A percentile compares a stretch with the other conserved stretches of the same genome.
phyloP scores from a whole-genome alignment of 2,797 vertebrate species.

The Lutra lutra region DNA sequence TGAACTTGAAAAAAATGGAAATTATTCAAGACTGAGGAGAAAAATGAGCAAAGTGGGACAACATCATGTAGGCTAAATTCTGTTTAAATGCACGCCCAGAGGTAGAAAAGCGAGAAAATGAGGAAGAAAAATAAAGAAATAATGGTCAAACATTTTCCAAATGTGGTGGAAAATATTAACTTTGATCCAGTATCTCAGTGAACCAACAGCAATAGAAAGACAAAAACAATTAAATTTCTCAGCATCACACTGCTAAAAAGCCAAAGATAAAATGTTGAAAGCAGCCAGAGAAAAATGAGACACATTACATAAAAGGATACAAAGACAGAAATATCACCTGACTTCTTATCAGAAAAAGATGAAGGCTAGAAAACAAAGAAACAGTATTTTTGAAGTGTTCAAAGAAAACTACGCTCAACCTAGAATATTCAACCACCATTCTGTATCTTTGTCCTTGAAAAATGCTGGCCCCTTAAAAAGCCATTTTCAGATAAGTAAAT shows the following conservation, averaged over 20 bases:
- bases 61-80: background rate
- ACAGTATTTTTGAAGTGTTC: background rate
- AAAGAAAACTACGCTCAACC: slow-evolving; percentile 25
- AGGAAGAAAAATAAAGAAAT: slow-evolving; percentile 26
- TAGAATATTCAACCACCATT: background rate
- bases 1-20: background rate
- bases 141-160: background rate
- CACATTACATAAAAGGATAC: background rate
- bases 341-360: slow-evolving; percentile 29
- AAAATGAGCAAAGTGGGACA: background rate
- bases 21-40: background rate
- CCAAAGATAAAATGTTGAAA: slow-evolving; percentile 26
- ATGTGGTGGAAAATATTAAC: background rate
- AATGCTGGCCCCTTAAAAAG: background rate
- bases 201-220: slow-evolving; percentile 21
- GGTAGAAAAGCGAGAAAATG: background rate
- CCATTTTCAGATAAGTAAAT: slow-evolving; percentile 3
- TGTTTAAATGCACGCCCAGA: background rate
- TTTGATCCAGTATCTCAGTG: slow-evolving; percentile 21
- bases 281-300: slow-evolving; percentile 27
- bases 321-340: background rate
- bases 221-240: background rate
- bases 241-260: slow-evolving; percentile 53
- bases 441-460: background rate
- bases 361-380: background rate